Base-by-base conservation (phyloP, 2,888 invertebrate genomes). In the Mechanitis mazaeus region DNA sequence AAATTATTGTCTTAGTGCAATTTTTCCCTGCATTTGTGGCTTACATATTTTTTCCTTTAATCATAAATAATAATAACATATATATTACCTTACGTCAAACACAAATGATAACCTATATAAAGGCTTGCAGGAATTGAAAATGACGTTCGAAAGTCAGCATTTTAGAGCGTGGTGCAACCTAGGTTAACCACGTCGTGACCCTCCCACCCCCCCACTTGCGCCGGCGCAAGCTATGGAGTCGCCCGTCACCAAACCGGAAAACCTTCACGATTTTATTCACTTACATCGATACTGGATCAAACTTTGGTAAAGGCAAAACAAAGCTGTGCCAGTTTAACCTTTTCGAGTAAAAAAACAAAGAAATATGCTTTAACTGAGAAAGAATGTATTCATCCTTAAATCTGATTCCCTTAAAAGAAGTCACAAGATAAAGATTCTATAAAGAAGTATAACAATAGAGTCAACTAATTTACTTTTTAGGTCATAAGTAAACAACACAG, bases 181-280 rank as follows among this genome's bases (percentile, higher is more conserved):
- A 85, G 80, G 84, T 82, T 80, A 85, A 84, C 85, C 83, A 81
- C 84, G 78, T 87, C 86, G 87, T 87, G 87, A 84, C 78, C 73
- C 71, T 67, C 72, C 64, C 68, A 70, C 69, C 69, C 64, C 65
- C 64, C 62, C 66, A 60, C 64, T 58, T 61, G 67, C 65, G 67
- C 66, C 60, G 60, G 67, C 66, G 67, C 71, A 64, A 63, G 63
- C 69, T 56, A 55, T 60, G 56, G 46, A 64, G 64, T 58, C 58
- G 60, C 69, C 70, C 68, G 68, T 65, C 71, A 67, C 68, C 69
- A 68, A 20, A 67, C 70, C 69, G 68, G 70, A 70, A 71, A 72
- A 69, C 74, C 74, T 74, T 74, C 73, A 71, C 72, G 69, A 67
- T 69, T 70, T 70, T 72, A 72, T 70, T 71, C 69, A 66, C 65